Base-by-base conservation (phyloP, 2,888 invertebrate genomes). In the Brachyptera putata region DNA sequence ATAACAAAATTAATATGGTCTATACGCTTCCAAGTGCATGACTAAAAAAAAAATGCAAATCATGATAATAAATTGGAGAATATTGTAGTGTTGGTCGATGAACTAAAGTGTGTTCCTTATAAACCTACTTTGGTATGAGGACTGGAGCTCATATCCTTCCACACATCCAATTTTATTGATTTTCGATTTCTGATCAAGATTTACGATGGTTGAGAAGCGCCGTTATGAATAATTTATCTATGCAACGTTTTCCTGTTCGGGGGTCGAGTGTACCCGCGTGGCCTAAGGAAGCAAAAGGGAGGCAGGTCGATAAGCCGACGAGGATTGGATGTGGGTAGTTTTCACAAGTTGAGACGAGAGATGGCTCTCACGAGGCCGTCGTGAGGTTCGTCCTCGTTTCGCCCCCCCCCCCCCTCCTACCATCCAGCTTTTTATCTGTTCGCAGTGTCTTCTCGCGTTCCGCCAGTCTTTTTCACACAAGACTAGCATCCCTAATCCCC, bases 401-500 rank as follows among this genome's bases (percentile, higher is more conserved):
- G n/a, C 49, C 26, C 49, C 49, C 22, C 49, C 18, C 1, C 26
- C 0, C 49, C 14, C 49, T 21, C 22, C 49, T 11, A 7, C 22
- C 11, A 49, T 7, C 49, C n/a, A n/a, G n/a, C n/a, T n/a, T n/a
- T n/a, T n/a, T n/a, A n/a, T n/a, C n/a, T n/a, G n/a, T n/a, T 36
- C 26, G 34, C 13, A 30, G 34, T 1, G 16, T 11, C 21, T 18
- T 53, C 5, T 30, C 5, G 18, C 24, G 34, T 21, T 34, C 53
- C 16, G n/a, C 25, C 25, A 41, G 43, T 43, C 25, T 56, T 56
- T 56, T 56, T 56, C 43, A 56, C 43, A 56, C 56, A 56, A 26
- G 56, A 22, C 22, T 56, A 16, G 56, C 56, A 56, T 56, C 24
- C 56, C 26, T 30, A 56, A 25, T 43, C 41, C 56, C 56, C 43